Evolutionary conservation across 2,797 vertebrate species (phyloP), one percentile per base, ranked within the genome.

Genomic region (Mormyrus hasselquistii): DNA sequence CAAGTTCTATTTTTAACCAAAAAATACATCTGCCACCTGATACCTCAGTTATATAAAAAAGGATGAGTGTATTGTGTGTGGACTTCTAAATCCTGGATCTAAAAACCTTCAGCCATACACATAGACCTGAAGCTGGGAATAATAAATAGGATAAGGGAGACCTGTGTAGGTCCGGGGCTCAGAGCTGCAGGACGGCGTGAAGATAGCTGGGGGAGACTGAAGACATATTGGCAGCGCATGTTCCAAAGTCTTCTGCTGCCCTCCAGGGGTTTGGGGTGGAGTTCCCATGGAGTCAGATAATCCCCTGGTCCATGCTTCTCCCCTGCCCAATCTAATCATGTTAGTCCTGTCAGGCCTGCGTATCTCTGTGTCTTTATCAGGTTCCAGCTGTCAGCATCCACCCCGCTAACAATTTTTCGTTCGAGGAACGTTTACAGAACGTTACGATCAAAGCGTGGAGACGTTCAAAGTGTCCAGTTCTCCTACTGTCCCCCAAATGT

Each of bases 181-280:
- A 29, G 83, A 59, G 87, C 84, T 89, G 90, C 92, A 91, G 93
- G 90, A 87, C 88, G 88, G 82, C 86, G 91, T 83, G 92, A 57
- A 79, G 19, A 49, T 86, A 2, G 4, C 49, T 22, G 25, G 62
- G 59, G 87, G 50, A 41, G 44, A 59, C 53, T 59, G 9, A 9
- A 65, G 25, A 84, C 59, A 6, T 76, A 47, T 76, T 62, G 62
- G 50, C 44, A 50, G 25, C 59, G 90, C 90, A 93, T 92, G 76
- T 90, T 79, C 87, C 93, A 91, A 95, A 93, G 95, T 94, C 93
- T 93, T 94, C 91, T 96, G 95, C 95, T 96, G 95, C 95, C 95
- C 95, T 93, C 95, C 91, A 94, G 94, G 91, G 95, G 93, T 83
- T 89, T 10, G 4, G 4, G 69, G 25, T 19, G 90, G 91, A 69